These are phyloP conservation scores for Myocastor coypus DNA, from an alignment of 2,113 vertebrate genomes.

Conservation along the genomic window DNA sequence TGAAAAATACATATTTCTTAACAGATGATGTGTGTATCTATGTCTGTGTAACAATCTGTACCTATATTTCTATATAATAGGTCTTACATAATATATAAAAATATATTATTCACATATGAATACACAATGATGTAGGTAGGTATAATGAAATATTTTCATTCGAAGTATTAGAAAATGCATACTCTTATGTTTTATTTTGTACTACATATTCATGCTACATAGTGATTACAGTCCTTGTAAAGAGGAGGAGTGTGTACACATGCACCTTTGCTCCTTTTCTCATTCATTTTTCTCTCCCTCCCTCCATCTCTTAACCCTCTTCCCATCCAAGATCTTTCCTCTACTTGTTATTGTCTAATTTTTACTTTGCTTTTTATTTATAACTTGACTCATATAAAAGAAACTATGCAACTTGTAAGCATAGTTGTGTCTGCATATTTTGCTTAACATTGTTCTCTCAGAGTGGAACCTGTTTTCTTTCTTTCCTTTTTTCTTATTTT, in stretches of 20 bases:
- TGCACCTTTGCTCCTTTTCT: background rate
- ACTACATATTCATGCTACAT: background rate
- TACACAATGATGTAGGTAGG: background rate
- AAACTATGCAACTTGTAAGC: background rate
- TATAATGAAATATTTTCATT: background rate
- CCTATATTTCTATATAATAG: background rate
- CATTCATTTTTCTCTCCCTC: background rate
- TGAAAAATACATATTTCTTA: background rate
- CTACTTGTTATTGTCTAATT: background rate
- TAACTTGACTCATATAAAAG: background rate
- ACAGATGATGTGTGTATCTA: background rate
- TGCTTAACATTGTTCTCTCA: background rate
- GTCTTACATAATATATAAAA: background rate
- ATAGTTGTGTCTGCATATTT: background rate
- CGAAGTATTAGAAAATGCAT: slow-evolving; percentile 9
- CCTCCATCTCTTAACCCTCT: background rate
- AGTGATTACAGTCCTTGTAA: background rate
- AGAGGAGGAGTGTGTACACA: background rate
- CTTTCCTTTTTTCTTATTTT: too few species aligned
- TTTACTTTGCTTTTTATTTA: background rate
- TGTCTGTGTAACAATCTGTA: background rate
- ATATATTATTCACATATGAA: background rate
- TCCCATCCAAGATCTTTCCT: background rate
- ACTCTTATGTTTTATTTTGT: background rate
- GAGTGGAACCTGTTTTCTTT: too few species aligned